phyloP scores from a whole-genome alignment of 2,888 invertebrate genomes.

The Rotaria socialis region DNA sequence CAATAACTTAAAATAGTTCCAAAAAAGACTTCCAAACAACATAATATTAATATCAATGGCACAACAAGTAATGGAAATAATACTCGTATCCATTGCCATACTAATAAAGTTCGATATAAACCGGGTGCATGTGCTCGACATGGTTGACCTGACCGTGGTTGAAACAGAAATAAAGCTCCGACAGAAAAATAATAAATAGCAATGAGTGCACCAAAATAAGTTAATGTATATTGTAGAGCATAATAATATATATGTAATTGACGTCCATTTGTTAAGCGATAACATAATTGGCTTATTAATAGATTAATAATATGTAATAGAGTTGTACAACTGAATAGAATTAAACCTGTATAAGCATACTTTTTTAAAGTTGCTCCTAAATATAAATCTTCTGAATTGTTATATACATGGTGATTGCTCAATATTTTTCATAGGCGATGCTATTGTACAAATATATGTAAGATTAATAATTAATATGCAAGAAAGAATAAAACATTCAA shows the following conservation, averaged over 20 bases:
- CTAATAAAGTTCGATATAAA: neutral
- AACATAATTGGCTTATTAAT: neutral
- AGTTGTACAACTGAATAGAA: neutral
- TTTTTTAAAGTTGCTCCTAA: neutral
- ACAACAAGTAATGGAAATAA: neutral
- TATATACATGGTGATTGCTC: neutral
- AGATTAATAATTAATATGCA: neutral
- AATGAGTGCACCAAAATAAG: neutral
- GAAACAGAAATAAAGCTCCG: neutral
- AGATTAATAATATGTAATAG: neutral
- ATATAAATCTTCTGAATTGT: neutral
- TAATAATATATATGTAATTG: neutral
- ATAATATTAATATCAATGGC: neutral
- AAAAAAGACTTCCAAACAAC: neutral
- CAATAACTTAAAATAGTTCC: conserved; percentile 5
- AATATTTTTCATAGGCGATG: neutral
- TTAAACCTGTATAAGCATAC: neutral
- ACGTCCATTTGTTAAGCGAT: neutral
- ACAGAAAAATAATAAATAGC: conserved; percentile 1
- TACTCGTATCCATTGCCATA: conserved; percentile 24
- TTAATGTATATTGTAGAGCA: neutral
- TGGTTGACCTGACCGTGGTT: neutral
- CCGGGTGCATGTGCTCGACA: neutral
- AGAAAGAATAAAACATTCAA: neutral
- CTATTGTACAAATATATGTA: neutral